Evolutionary conservation across 2,888 invertebrate genomes (phyloP).

Genomic region (Campopleginae sp.): DNA sequence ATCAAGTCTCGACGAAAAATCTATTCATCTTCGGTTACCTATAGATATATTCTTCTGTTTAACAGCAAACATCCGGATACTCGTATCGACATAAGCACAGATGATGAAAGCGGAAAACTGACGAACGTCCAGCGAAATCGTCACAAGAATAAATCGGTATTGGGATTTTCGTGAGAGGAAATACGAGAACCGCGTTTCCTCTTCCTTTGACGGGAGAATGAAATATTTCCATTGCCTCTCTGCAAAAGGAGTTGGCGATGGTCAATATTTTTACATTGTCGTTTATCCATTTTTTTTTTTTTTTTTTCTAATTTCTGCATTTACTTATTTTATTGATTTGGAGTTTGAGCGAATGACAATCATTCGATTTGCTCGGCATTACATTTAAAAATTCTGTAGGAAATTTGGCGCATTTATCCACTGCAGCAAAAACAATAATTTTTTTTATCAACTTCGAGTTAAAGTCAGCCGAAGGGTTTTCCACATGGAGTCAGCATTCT

Average conservation of each 20-base stretch:
- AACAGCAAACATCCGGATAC: not conserved
- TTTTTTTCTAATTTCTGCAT: not conserved
- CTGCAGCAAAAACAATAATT: not conserved
- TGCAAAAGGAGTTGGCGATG: constrained; percentile 64
- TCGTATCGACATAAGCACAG: not conserved
- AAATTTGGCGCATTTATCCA: not conserved
- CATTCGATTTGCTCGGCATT: not conserved
- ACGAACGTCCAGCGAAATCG: constrained; percentile 41
- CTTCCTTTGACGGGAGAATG: constrained; percentile 70
- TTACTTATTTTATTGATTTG: not conserved
- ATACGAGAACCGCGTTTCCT: constrained; percentile 72
- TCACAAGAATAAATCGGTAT: constrained; percentile 69
- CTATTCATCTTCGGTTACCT: not conserved
- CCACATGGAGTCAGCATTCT: not conserved
- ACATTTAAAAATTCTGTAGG: not conserved
- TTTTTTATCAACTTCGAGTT: not conserved
- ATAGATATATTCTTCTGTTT: not conserved
- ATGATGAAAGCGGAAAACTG: not conserved
- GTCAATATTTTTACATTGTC: not conserved
- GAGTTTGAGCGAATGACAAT: not conserved
- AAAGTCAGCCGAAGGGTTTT: not conserved
- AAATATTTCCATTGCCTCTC: constrained; percentile 77
- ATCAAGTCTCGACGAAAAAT: not conserved
- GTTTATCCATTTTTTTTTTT: too few species aligned
- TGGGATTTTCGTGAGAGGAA: constrained; percentile 77